phyloP scores from a whole-genome alignment of 1,140 invertebrate genomes.

The Papilio aristodemus region DNA sequence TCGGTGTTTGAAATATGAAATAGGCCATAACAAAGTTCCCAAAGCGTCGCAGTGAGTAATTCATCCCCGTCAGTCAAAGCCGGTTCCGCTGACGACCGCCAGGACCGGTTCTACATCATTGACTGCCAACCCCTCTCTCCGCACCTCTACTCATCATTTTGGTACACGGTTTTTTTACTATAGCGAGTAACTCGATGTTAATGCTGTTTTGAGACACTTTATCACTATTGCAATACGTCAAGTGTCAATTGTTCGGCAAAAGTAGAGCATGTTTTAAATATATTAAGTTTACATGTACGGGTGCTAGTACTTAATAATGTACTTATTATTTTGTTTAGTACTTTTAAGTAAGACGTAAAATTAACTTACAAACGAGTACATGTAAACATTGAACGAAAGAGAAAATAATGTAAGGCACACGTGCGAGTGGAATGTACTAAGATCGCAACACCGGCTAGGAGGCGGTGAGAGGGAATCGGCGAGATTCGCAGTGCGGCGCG shows the following conservation, averaged over 20 bases:
- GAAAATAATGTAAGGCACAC: constrained; percentile 67
- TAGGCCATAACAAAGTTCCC: constrained; percentile 50
- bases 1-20: constrained; percentile 43
- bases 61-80: constrained; percentile 72
- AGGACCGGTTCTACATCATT: constrained; percentile 76
- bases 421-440: constrained; percentile 65
- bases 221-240: not conserved
- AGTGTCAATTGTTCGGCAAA: not conserved
- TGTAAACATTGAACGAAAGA: constrained; percentile 49
- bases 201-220: constrained; percentile 28
- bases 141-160: constrained; percentile 55
- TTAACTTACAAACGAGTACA: constrained; percentile 1
- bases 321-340: not conserved
- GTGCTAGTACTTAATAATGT: no score
- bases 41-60: constrained; percentile 64
- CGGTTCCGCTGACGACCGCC: constrained; percentile 64
- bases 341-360: constrained; percentile 15
- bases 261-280: not conserved
- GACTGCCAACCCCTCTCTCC: constrained; percentile 65
- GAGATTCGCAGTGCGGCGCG: constrained; percentile 70
- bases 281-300: not conserved
- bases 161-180: constrained; percentile 55
- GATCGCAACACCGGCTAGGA: constrained; percentile 63
- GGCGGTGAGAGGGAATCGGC: constrained; percentile 62
- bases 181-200: constrained; percentile 66